Base-by-base conservation (phyloP, 2,113 vertebrate genomes). In the Amphilophus citrinellus region DNA sequence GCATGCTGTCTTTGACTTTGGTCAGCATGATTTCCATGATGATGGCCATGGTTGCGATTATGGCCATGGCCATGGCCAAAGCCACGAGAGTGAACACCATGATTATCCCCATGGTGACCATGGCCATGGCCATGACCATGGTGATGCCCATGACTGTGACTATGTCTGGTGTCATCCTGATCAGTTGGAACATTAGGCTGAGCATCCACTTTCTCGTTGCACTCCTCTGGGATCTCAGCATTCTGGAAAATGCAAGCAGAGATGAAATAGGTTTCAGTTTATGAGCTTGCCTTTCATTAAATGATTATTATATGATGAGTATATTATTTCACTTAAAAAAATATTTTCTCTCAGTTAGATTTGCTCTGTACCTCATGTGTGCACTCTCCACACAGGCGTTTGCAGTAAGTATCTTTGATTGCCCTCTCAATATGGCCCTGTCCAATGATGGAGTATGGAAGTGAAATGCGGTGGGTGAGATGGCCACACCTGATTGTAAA, bases 361-460 rank as follows among this genome's bases (percentile, higher is more conserved):
- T 22, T 37, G 35, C 5, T 44, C 5, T 95, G 15, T 91, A 99
- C 98, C 97, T 5, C 94, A 57, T 95, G 77, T 63, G 94, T 93
- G 89, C 98, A 99, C 75, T 96, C 96, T 85, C 97, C 97, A 93
- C 98, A 99, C 56, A 92, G 91, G 24, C 93, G 87, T 75, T 95
- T 95, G 88, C 98, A 99, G 92, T 99, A 99, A 6, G 96, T 89
- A 0, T 94, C 93, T 93, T 94, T 97, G 94, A 99, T 97, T 14
- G 97, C 95, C 20, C 95, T 80, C 94, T 98, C 97, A 56, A 99
- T 95, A 17, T 97, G 96, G 0, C 94, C 93, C 3, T 96, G 94
- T 56, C 87, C 93, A 76, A 99, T 95, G 92, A 96, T 94, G 84
- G 97, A 95, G 60, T 97, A 98, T 27, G 98, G 98, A 78, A 98